These are phyloP conservation scores for Drosophila equinoxialis DNA, from an alignment of 1,140 invertebrate genomes.

Conservation along the genomic window DNA sequence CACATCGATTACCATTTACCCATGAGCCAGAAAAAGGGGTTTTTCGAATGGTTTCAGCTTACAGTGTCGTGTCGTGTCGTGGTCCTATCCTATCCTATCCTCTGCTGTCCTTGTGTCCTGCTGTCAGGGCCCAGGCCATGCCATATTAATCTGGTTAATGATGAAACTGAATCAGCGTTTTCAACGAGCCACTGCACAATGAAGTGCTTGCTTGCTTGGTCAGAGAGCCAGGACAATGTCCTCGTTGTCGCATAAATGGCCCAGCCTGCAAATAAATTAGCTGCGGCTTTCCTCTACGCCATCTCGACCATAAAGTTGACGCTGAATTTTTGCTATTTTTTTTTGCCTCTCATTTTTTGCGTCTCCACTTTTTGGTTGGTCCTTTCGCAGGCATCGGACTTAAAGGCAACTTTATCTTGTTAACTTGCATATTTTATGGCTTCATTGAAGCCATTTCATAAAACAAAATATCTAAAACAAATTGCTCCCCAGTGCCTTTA, in stretches of 20 bases:
- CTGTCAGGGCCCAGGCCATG: slow-evolving; percentile 54
- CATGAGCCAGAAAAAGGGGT: slow-evolving; percentile 38
- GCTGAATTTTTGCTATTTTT: not conserved
- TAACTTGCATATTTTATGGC: slow-evolving; percentile 50
- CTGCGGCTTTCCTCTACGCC: slow-evolving; percentile 60
- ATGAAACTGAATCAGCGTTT: slow-evolving; percentile 83
- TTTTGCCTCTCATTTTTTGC: slow-evolving; percentile 31
- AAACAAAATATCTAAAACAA: slow-evolving; percentile 26
- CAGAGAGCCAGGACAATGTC: slow-evolving; percentile 20
- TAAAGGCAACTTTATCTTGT: slow-evolving; percentile 60
- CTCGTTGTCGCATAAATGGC: slow-evolving; percentile 60
- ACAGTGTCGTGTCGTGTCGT: slow-evolving; percentile 33
- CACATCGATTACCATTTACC: slow-evolving; percentile 58
- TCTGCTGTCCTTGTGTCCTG: slow-evolving; percentile 5
- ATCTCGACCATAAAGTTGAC: slow-evolving; percentile 64
- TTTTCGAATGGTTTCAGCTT: slow-evolving; percentile 28
- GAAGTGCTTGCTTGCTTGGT: slow-evolving; percentile 43
- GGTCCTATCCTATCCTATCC: not conserved
- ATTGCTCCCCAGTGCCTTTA: slow-evolving; percentile 9
- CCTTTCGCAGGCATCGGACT: slow-evolving; percentile 27
- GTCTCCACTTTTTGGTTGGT: not conserved
- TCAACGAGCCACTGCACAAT: slow-evolving; percentile 79
- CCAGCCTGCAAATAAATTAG: slow-evolving; percentile 75
- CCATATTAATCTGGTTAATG: slow-evolving; percentile 83
- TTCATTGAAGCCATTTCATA: slow-evolving; percentile 9